Conservation (phyloP, 2,113 vertebrate genomes). For the Hyaena hyaena region DNA sequence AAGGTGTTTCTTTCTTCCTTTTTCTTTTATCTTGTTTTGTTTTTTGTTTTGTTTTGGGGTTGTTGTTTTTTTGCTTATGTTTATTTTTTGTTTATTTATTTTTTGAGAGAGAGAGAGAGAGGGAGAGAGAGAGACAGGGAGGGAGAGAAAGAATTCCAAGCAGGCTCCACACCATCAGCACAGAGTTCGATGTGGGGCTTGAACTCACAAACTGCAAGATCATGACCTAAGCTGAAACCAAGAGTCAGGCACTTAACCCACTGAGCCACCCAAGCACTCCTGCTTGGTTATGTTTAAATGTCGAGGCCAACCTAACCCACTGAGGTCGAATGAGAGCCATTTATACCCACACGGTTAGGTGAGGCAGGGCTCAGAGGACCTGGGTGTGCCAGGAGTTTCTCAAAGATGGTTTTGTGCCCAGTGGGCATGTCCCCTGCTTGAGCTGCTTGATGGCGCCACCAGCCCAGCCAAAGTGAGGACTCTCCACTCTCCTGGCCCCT, state of each 20-base stretch:
- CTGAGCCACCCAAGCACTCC: too few relatives aligned
- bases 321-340: neutral
- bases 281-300: neutral
- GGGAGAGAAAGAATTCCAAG: too few relatives aligned
- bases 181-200: too few relatives aligned
- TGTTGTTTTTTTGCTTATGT: neutral
- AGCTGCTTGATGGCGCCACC: rapidly evolving
- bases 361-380: neutral
- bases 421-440: rapidly evolving
- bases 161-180: too few relatives aligned
- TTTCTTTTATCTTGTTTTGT: neutral
- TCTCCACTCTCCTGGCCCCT: neutral
- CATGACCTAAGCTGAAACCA: too few relatives aligned
- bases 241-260: too few relatives aligned
- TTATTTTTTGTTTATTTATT: too few relatives aligned
- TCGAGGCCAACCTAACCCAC: neutral
- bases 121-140: too few relatives aligned
- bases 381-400: neutral
- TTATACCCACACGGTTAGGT: neutral
- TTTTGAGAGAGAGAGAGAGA: too few relatives aligned
- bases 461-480: too few relatives aligned
- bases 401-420: neutral
- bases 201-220: too few relatives aligned
- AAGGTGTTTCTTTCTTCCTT: neutral
- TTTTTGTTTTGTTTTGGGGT: neutral